Base-by-base conservation (phyloP, 2,888 invertebrate species). In the Tuta absoluta region DNA sequence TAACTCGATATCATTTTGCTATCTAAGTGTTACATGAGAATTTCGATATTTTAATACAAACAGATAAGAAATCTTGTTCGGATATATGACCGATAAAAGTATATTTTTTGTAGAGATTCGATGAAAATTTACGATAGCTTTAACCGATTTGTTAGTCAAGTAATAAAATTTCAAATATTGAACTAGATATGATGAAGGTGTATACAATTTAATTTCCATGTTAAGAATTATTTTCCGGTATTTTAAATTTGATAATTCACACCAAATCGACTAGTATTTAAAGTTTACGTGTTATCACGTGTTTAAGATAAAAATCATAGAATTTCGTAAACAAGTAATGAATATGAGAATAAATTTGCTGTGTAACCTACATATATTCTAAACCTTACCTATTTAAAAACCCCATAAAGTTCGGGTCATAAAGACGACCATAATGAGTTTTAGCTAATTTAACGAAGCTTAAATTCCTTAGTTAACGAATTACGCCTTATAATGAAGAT, bases 21-120 rank as follows among this genome's bases (percentile, higher is more conserved):
- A 65, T 65, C 65, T 60, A 51, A 58, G 63, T 64, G 62, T 63
- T 14, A 65, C 67, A 67, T 67, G 67, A 64, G 67, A 67, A 60
- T 60, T 51, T 37, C 17, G 33, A 37, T 33, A 64, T n/a, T 56
- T 33, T 17, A 28, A 56, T 33, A 56, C 56, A 56, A 56, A 58
- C 33, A 56, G 65, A 65, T 65, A 65, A 63, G 14, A 10, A 33
- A 63, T 65, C 63, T 65, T 63, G 59, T 60, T 53, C 33, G 41
- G 33, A 37, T 38, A 28, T 60, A 53, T 63, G 67, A 67, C 65
- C 67, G 64, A 67, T 65, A 65, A 57, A 53, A 19, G 12, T 38
- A 17, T 12, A 45, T 56, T 48, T 48, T 19, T 24, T 56, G 19
- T 48, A 12, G 28, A 21, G 19, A 57, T 45, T 11, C n/a, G 45